Evolutionary conservation across 2,888 invertebrate species (phyloP).

Genomic region (Pseudococcus jackbeardsleyi): DNA sequence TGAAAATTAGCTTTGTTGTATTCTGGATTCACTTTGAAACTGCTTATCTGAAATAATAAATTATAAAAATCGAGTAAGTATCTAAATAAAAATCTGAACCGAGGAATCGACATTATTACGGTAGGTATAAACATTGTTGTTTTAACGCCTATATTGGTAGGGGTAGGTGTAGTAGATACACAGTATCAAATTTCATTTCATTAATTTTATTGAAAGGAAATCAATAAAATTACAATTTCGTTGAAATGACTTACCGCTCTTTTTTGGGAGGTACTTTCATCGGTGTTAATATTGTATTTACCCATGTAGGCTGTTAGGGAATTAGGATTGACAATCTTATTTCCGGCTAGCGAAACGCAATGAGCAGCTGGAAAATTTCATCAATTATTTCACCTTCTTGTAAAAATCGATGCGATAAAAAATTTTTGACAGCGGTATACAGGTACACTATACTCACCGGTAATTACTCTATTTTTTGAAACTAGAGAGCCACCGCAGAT

Average conservation of each 20-base stretch:
- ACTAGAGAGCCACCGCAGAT: slow-evolving; percentile 78
- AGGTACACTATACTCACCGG: slow-evolving; percentile 69
- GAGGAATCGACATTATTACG: background rate
- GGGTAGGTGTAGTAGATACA: background rate
- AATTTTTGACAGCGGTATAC: background rate
- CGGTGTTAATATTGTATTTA: slow-evolving; percentile 67
- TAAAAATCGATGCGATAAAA: background rate
- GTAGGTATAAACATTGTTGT: background rate
- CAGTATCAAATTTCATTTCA: slow-evolving; percentile 20
- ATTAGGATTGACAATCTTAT: slow-evolving; percentile 69
- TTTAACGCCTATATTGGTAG: background rate
- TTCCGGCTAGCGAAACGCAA: slow-evolving; percentile 71
- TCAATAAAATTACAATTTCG: slow-evolving; percentile 43
- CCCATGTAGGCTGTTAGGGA: slow-evolving; percentile 70
- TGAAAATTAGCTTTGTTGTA: slow-evolving; percentile 74
- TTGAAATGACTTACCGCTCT: slow-evolving; percentile 35
- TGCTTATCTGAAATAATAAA: slow-evolving; percentile 69
- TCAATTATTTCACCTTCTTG: background rate
- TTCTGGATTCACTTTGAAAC: slow-evolving; percentile 73
- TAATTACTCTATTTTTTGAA: slow-evolving; percentile 73
- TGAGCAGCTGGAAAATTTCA: slow-evolving; percentile 73
- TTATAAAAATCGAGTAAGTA: background rate
- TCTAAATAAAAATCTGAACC: background rate
- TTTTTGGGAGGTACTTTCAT: slow-evolving; percentile 42
- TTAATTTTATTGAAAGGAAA: slow-evolving; percentile 40